Evolutionary conservation across 2,113 vertebrate species (phyloP), one percentile per base, ranked within the genome.

Genomic region (Anhinga anhinga): DNA sequence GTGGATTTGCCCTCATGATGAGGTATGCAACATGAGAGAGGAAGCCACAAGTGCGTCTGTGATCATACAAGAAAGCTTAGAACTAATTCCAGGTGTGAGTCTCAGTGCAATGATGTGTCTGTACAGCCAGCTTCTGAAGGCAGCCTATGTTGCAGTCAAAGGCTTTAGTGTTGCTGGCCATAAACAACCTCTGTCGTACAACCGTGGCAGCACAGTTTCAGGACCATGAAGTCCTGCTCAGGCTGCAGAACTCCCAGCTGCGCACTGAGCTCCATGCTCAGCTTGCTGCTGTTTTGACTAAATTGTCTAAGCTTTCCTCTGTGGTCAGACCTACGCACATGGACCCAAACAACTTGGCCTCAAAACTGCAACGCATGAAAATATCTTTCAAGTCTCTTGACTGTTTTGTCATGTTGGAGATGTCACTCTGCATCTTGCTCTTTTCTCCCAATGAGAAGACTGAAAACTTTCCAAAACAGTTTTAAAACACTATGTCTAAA

Each of bases 291-390:
- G 8, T 45, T 82, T 34, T 10, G 25, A 32, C 36, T 36, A 15
- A 58, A 19, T 15, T 40, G 25, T 19, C 19, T 42, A 34, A 52
- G 61, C 34, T 78, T 69, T 63, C 59, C 13, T 73, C 55, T 63
- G 25, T 47, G 40, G 59, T 62, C 22, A 69, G 42, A 23, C 27
- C 56, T 67, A 40, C 0, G 5, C 30, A 38, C 0, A 0, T 15
- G 45, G 13, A 42, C 53, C 11, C 40, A 55, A 73, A 50, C 15
- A 59, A 53, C 38, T 40, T 67, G n/a, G 30, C n/a, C 30, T 70
- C 53, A 53, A 84, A 70, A 29, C 30, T 81, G 32, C 19, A 53
- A 59, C 32, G 18, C 10, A 9, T 18, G 27, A 63, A 36, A 69
- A 63, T 47, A 20, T 47, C 10, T 45, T 71, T 55, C n/a, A 40